Percentiles rank a stretch among this genome's conserved stretches.
These are phyloP conservation scores for Papilio polyxenes DNA, from an alignment of 1,140 invertebrate genomes.

Conservation along the genomic window DNA sequence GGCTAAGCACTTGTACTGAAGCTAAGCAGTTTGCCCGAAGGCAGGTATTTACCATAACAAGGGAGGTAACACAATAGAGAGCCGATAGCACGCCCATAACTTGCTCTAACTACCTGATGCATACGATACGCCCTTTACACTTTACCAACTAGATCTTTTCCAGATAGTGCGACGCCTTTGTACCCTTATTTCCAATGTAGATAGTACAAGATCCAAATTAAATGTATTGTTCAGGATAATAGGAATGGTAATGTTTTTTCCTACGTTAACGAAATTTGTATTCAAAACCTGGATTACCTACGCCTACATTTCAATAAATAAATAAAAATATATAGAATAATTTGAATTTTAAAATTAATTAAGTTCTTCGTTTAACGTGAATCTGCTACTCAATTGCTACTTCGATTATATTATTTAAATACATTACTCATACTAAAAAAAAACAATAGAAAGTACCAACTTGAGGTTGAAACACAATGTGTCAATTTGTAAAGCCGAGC, in stretches of 20 bases:
- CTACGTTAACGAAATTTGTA: too few relatives aligned
- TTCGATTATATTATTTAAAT: neutral
- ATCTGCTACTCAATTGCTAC: neutral
- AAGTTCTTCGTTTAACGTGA: neutral
- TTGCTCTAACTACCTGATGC: constrained; percentile 54
- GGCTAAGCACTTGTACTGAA: constrained; percentile 38
- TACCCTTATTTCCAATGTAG: constrained; percentile 1
- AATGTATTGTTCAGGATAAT: neutral
- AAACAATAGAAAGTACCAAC: neutral
- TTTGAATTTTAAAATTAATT: neutral
- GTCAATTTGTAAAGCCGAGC: neutral
- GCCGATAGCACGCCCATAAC: constrained; percentile 51
- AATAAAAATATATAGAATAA: neutral
- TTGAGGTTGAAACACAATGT: constrained; percentile 3
- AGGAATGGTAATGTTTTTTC: neutral
- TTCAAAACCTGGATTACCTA: too few relatives aligned
- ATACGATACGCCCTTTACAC: constrained; percentile 45
- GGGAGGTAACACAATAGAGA: constrained; percentile 55
- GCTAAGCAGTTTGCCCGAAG: constrained; percentile 46
- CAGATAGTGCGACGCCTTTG: constrained; percentile 19
- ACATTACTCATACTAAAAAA: neutral
- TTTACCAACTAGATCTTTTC: constrained; percentile 43
- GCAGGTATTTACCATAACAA: constrained; percentile 69
- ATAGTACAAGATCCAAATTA: neutral
- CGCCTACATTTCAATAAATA: too few relatives aligned